phyloP scores from a whole-genome alignment of 2,888 invertebrate genomes.

The Folsomia candida region DNA sequence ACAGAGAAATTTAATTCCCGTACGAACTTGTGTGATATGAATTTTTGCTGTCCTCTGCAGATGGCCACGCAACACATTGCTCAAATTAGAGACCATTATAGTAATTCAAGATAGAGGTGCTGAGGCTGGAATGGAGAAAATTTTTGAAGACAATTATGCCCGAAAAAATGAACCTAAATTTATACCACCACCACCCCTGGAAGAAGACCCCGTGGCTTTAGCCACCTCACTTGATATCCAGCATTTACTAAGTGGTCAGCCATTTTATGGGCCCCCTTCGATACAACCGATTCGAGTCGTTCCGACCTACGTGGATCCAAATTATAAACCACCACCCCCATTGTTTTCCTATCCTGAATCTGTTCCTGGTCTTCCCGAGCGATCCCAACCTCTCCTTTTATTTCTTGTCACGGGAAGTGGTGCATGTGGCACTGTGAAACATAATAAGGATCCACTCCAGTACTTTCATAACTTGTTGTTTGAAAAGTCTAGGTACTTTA shows the following conservation, averaged over 20 bases:
- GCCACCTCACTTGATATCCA: conserved; percentile 8
- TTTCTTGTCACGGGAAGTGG: conserved; percentile 34
- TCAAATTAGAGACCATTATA: conserved; percentile 44
- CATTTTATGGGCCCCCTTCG: conserved; percentile 18
- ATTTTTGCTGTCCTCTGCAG: conserved; percentile 9
- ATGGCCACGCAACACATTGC: conserved; percentile 39
- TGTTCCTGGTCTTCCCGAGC: conserved; percentile 43
- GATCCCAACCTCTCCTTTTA: conserved; percentile 45
- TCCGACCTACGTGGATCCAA: conserved; percentile 40
- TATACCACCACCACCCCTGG: conserved; percentile 41
- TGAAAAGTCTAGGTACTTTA: conserved; percentile 40
- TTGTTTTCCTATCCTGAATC: conserved; percentile 45
- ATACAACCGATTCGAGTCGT: conserved; percentile 31
- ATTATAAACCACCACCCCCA: conserved; percentile 41
- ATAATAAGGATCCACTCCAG: conserved; percentile 35
- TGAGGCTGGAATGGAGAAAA: conserved; percentile 44
- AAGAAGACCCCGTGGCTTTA: not conserved
- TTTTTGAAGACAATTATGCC: conserved; percentile 36
- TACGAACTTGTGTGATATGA: not conserved
- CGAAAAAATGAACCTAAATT: conserved; percentile 36
- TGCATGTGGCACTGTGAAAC: not conserved
- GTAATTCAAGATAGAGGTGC: conserved; percentile 42
- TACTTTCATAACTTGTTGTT: conserved; percentile 39
- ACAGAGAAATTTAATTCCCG: not conserved
- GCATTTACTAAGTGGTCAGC: not conserved